phyloP scores from a whole-genome alignment of 2,113 vertebrate species.

The Nesogale talazaci region DNA sequence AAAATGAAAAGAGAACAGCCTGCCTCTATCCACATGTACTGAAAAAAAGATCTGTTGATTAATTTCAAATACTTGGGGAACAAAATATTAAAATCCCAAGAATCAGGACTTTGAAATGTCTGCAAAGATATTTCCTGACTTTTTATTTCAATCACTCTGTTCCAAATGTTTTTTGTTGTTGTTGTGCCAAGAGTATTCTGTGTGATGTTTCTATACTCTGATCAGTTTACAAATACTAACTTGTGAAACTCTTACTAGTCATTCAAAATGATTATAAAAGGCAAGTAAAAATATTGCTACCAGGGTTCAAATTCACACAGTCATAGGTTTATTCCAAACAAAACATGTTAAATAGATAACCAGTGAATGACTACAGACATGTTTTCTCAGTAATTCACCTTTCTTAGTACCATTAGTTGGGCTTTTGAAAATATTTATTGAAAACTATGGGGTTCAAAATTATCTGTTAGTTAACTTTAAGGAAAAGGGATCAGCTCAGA shows the following conservation, averaged over 20 bases:
- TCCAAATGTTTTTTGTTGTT: not conserved
- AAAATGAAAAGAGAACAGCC: fast-evolving
- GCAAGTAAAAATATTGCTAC: too few relatives aligned
- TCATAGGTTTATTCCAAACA: too few relatives aligned
- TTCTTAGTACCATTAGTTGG: too few relatives aligned
- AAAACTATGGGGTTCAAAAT: too few relatives aligned
- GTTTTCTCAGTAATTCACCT: too few relatives aligned
- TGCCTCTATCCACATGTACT: not conserved
- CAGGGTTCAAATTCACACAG: too few relatives aligned
- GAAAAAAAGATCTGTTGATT: not conserved
- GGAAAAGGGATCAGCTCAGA: too few relatives aligned
- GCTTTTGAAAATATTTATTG: too few relatives aligned
- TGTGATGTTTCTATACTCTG: not conserved
- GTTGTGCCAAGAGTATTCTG: not conserved
- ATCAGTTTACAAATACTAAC: not conserved
- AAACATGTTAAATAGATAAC: too few relatives aligned
- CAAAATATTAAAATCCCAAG: not conserved
- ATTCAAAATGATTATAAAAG: too few relatives aligned
- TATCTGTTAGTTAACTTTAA: too few relatives aligned
- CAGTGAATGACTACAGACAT: too few relatives aligned
- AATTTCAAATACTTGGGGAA: not conserved
- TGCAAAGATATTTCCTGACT: not conserved
- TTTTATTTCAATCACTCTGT: not conserved
- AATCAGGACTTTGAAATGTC: not conserved
- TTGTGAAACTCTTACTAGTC: not conserved